Conservation (phyloP, 2,888 invertebrate species). For the Nasonia oneida region DNA sequence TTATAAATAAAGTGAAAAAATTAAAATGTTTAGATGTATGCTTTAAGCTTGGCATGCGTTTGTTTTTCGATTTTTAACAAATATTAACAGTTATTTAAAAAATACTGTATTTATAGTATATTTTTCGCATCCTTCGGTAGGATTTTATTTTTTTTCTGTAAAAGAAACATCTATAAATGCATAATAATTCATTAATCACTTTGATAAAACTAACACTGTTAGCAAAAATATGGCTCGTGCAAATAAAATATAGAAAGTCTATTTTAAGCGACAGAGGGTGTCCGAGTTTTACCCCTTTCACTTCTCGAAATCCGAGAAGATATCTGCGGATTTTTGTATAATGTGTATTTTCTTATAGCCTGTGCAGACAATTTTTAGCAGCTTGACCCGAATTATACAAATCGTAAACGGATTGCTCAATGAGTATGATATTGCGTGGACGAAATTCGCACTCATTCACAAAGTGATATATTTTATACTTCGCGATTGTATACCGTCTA, state of each 20-base stretch:
- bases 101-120: not conserved
- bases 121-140: not conserved
- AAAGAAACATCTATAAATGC: constrained; percentile 6
- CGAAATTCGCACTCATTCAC: constrained; percentile 63
- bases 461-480: constrained; percentile 74
- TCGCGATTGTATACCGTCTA: constrained; percentile 63
- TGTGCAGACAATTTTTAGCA: constrained; percentile 59
- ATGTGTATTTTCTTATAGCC: constrained; percentile 61
- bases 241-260: constrained; percentile 40
- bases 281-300: constrained; percentile 30
- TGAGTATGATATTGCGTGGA: constrained; percentile 59
- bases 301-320: constrained; percentile 34
- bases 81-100: not conserved
- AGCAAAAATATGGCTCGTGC: constrained; percentile 50
- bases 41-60: not conserved
- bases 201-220: constrained; percentile 31
- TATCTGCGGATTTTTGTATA: constrained; percentile 50
- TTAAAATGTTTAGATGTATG: not conserved
- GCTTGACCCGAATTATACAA: constrained; percentile 61
- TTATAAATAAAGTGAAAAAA: not conserved
- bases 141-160: not conserved
- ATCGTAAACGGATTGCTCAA: constrained; percentile 53
- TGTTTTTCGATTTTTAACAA: not conserved
- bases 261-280: constrained; percentile 47
- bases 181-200: constrained; percentile 2